Evolutionary conservation across 2,888 invertebrate species (phyloP).

Genomic region (Dryadula phaetusa): DNA sequence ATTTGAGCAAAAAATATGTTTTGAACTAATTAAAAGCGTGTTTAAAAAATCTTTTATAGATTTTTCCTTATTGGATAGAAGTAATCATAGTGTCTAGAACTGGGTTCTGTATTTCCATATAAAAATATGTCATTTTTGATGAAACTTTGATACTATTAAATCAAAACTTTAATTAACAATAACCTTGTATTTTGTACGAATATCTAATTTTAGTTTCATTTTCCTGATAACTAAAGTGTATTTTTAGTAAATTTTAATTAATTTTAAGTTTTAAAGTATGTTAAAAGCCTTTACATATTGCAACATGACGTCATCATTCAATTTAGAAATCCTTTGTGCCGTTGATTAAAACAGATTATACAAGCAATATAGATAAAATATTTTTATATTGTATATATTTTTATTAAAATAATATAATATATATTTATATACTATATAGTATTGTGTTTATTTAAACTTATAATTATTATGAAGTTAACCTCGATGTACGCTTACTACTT

Average conservation of each 20-base stretch:
- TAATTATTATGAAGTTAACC: conserved; percentile 10
- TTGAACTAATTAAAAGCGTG: no score
- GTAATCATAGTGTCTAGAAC: no score
- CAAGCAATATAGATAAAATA: not conserved
- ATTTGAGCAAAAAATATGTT: no score
- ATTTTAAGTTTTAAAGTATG: conserved; percentile 8
- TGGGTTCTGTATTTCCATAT: no score
- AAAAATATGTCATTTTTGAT: no score
- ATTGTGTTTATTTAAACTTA: not conserved
- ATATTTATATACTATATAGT: not conserved
- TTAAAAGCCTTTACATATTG: conserved; percentile 9
- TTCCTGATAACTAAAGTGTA: not conserved
- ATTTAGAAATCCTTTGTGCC: not conserved
- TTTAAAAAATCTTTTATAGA: no score
- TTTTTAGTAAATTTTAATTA: not conserved
- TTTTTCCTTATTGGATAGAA: no score
- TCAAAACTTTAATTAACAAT: no score
- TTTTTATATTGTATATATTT: not conserved
- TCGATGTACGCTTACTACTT: not conserved
- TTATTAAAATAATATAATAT: not conserved
- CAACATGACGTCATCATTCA: conserved; percentile 13
- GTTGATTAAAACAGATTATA: not conserved
- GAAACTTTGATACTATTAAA: no score
- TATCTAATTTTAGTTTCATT: not conserved
- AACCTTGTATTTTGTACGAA: not conserved